A percentile compares a stretch with the other conserved stretches of the same genome.
These are phyloP conservation scores for Catalaphyllia jardinei DNA, from an alignment of 64 coral and sea anemone species.

Conservation along the genomic window DNA sequence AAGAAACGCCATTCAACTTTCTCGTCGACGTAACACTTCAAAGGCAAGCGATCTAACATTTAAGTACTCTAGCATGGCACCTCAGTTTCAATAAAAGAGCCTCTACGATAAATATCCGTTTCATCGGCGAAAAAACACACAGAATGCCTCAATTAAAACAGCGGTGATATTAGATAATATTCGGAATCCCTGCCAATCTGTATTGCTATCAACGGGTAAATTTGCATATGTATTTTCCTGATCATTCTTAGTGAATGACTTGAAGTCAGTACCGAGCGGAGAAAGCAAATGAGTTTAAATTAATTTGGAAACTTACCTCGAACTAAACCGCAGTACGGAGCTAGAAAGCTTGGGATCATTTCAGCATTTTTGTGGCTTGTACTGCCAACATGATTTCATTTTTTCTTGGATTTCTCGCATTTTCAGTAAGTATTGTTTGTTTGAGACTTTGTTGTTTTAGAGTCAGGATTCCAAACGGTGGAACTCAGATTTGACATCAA, in stretches of 20 bases:
- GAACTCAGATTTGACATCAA: no score
- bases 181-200: background rate
- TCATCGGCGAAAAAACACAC: background rate
- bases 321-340: background rate
- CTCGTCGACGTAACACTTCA: background rate
- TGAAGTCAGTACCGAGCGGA: background rate
- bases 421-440: constrained; percentile 14
- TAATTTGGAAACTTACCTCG: background rate
- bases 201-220: background rate
- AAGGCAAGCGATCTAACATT: background rate
- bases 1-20: background rate
- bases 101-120: constrained; percentile 17
- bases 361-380: background rate
- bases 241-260: background rate
- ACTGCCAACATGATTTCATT: background rate
- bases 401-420: background rate
- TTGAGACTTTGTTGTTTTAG: background rate
- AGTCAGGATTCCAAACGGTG: no score
- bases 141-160: background rate
- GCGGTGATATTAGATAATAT: background rate
- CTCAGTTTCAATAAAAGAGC: background rate
- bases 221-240: background rate
- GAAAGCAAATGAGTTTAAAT: background rate
- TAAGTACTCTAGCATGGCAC: background rate
- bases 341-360: background rate